Base-by-base conservation (phyloP, 2,797 vertebrate species). In the Artibeus jamaicensis region DNA sequence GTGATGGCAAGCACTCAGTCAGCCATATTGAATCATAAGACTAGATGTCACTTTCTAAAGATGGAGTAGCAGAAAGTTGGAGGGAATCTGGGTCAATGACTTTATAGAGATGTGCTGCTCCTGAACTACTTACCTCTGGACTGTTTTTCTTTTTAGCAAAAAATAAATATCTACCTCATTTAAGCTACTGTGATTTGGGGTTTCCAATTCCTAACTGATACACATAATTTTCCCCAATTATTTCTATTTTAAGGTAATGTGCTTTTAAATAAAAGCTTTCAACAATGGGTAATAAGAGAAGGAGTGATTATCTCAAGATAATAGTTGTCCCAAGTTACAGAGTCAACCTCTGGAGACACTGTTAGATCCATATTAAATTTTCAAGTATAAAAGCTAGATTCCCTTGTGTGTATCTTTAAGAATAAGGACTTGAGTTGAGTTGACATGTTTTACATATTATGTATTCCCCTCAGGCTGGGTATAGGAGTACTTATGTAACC, bases 181-280 rank as follows among this genome's bases (percentile, higher is more conserved):
- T 84, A 81, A 86, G 32, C 22, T 68, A 74, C 81, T 90, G 26
- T 89, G 53, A 81, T 89, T 77, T 95, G 24, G 42, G 65, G 48
- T 74, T 96, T 97, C 48, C 79, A 95, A 42, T 91, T 96, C 59
- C 15, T 88, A 91, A 81, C 21, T 53, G 21, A 77, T 71, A 81
- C 53, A 83, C 44, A 34, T 84, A 79, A 84, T 90, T 94, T 93
- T 79, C 86, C 62, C 50, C 71, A 95, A 82, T 97, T 85, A 87
- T 87, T 84, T 87, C 82, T 95, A 87, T 91, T 96, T 91, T 96
- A 94, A 91, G 71, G 24, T 94, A 78, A 85, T 15, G 7, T 37
- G 86, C 67, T 91, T 93, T 93, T 53, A 93, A 97, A 90, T 89
- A 94, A 84, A 84, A 87, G 34, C 50, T 84, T 87, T 89, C 50